Conservation (phyloP, 2,113 vertebrate species). For the Chloroceryle aenea region DNA sequence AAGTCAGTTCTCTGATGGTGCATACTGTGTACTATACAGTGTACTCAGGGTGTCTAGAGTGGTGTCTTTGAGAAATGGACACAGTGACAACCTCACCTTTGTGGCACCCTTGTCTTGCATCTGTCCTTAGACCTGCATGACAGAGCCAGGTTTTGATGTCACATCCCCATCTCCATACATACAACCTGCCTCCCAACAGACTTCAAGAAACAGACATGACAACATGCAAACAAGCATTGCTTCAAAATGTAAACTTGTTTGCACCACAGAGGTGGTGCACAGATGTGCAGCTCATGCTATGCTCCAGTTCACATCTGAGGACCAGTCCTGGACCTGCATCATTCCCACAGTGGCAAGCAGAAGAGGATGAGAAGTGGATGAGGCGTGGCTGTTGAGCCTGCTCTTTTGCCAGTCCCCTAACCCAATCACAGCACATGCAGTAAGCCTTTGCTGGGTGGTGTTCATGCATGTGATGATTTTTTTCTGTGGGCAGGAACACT, state of each 20-base stretch:
- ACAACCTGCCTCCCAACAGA: not conserved
- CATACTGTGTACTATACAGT: not conserved
- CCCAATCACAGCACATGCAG: fast-evolving
- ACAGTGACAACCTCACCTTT: not conserved
- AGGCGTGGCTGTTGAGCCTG: not conserved
- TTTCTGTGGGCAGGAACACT: not conserved
- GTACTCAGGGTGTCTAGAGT: not conserved
- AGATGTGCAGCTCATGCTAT: not conserved
- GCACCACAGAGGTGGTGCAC: not conserved
- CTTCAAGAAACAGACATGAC: not conserved
- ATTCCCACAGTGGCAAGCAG: not conserved
- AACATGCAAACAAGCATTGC: not conserved
- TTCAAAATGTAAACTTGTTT: not conserved
- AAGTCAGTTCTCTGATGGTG: not conserved
- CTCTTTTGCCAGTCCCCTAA: not conserved
- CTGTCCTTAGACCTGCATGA: not conserved
- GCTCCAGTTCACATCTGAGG: not conserved
- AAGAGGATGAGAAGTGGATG: not conserved
- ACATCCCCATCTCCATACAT: no score
- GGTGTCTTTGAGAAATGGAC: not conserved
- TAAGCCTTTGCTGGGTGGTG: not conserved
- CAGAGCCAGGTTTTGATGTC: not conserved
- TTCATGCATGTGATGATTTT: not conserved
- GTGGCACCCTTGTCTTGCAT: not conserved
- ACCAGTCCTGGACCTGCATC: fast-evolving